Percentiles rank a stretch among this genome's conserved stretches.
Evolutionary conservation across 1,140 invertebrate species (phyloP).

Genomic region (Sminthurides bifidus): DNA sequence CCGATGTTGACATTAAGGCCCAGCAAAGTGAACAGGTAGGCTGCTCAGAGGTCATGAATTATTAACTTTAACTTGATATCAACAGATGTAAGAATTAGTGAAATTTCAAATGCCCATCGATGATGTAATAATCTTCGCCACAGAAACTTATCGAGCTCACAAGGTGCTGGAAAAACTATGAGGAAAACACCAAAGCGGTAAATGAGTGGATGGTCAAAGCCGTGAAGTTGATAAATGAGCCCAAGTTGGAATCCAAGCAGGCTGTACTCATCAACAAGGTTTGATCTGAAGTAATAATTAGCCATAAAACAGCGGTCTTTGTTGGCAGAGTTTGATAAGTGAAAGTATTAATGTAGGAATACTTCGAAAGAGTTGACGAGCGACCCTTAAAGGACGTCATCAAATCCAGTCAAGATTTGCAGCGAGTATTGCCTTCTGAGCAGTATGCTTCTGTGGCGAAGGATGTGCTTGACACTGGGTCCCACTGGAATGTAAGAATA

Average conservation of each 20-base stretch:
- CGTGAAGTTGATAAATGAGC: slow-evolving; percentile 66
- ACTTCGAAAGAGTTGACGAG: slow-evolving; percentile 74
- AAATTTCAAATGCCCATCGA: too few species aligned
- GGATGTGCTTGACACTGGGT: slow-evolving; percentile 56
- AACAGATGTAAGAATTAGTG: too few species aligned
- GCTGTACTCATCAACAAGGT: slow-evolving; percentile 57
- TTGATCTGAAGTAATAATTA: slow-evolving; percentile 1
- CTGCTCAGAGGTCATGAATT: not conserved
- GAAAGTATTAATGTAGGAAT: slow-evolving; percentile 50
- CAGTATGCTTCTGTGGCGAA: slow-evolving; percentile 52
- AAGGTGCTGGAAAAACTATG: slow-evolving; percentile 72
- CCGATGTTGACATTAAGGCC: slow-evolving; percentile 54
- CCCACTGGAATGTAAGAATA: slow-evolving; percentile 52
- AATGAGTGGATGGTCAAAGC: slow-evolving; percentile 75
- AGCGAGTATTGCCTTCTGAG: slow-evolving; percentile 51
- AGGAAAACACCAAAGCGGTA: slow-evolving; percentile 61
- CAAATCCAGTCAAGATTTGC: slow-evolving; percentile 64
- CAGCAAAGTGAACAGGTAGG: slow-evolving; percentile 58
- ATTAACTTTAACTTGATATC: slow-evolving; percentile 7
- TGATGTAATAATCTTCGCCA: too few species aligned
- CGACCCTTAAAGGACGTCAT: slow-evolving; percentile 68
- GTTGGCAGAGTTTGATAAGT: not conserved
- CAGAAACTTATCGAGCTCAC: slow-evolving; percentile 59
- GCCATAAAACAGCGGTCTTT: not conserved
- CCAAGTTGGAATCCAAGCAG: slow-evolving; percentile 64